phyloP scores from a whole-genome alignment of 1,140 invertebrate species.

The Drosophila neocordata region DNA sequence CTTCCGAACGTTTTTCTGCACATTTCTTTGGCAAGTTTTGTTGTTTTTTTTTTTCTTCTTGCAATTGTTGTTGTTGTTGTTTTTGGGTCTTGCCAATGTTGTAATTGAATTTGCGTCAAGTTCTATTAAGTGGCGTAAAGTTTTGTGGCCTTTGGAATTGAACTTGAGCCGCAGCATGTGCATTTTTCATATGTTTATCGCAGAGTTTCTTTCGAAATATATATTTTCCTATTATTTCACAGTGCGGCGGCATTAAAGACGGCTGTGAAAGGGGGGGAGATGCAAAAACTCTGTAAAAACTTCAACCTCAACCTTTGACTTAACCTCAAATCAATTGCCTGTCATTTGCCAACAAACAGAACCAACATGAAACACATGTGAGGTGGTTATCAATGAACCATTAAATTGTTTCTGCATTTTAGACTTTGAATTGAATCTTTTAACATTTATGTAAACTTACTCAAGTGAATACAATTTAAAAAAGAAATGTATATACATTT shows the following conservation, averaged over 20 bases:
- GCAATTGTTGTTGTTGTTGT: background rate
- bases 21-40: conserved; percentile 72
- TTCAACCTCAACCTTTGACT: conserved; percentile 7
- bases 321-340: conserved; percentile 44
- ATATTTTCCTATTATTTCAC: conserved; percentile 43
- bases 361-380: conserved; percentile 53
- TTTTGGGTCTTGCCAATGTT: conserved; percentile 35
- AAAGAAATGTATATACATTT: too few relatives aligned
- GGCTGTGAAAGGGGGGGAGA: background rate
- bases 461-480: conserved; percentile 9
- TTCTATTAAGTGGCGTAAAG: conserved; percentile 81
- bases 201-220: conserved; percentile 56
- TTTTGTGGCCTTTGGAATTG: conserved; percentile 67
- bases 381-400: conserved; percentile 76
- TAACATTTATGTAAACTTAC: conserved; percentile 19
- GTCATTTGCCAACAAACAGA: conserved; percentile 55
- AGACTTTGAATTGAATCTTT: conserved; percentile 42
- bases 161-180: conserved; percentile 74
- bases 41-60: conserved; percentile 9
- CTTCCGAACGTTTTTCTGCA: conserved; percentile 32
- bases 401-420: conserved; percentile 78
- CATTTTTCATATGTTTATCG: conserved; percentile 81
- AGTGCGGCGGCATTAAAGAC: background rate
- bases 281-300: conserved; percentile 14
- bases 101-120: conserved; percentile 81